These are phyloP conservation scores for Varanus salvator DNA, from an alignment of 2,113 vertebrate genomes.

Conservation along the genomic window DNA sequence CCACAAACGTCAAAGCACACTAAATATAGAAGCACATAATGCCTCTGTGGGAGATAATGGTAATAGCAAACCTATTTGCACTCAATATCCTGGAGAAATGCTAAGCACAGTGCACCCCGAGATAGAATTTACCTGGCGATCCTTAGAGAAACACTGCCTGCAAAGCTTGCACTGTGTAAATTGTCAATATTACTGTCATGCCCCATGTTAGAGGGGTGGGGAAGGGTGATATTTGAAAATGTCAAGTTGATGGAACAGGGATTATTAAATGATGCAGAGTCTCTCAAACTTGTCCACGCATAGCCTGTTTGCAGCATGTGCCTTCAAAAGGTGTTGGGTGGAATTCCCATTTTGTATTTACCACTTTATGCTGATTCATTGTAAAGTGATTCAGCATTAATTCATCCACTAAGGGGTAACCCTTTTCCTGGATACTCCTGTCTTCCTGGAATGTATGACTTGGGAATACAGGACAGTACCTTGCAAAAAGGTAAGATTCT, in stretches of 20 bases:
- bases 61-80: background rate
- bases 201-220: background rate
- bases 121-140: background rate
- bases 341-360: background rate
- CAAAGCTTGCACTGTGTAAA: background rate
- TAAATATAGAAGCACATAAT: background rate
- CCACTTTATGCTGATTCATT: background rate
- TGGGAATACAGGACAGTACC: background rate
- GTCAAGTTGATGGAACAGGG: background rate
- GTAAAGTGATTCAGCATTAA: background rate
- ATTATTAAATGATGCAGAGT: background rate
- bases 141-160: background rate
- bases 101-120: background rate
- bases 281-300: background rate
- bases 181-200: rapidly evolving
- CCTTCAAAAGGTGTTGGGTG: background rate
- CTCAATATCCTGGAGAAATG: conserved; percentile 1
- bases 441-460: background rate
- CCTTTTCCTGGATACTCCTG: too few relatives aligned
- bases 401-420: background rate
- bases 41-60: background rate
- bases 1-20: background rate
- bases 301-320: too few relatives aligned
- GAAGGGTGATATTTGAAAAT: background rate
- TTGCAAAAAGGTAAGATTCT: background rate